Evolutionary conservation across 2,888 invertebrate genomes (phyloP).

Genomic region (Zhuqinia jingwanae): DNA sequence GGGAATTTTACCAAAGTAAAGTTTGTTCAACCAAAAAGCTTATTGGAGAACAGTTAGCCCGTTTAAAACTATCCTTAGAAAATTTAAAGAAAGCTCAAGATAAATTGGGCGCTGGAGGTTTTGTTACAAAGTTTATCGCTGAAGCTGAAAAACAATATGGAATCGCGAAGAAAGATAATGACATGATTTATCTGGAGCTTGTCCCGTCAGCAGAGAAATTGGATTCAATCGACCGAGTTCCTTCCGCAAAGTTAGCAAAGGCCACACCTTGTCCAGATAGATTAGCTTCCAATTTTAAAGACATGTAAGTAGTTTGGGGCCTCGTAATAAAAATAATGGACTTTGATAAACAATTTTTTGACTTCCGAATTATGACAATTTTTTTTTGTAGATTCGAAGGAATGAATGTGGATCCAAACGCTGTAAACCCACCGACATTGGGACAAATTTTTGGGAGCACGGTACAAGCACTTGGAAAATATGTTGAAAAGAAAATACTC

Average conservation of each 20-base stretch:
- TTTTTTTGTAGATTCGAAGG: constrained; percentile 55
- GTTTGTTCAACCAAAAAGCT: constrained; percentile 89
- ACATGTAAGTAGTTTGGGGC: constrained; percentile 72
- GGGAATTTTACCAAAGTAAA: constrained; percentile 93
- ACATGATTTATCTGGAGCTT: constrained; percentile 99
- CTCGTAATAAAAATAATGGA: too few species aligned
- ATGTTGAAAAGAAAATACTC: constrained; percentile 50
- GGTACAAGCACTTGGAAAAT: constrained; percentile 48
- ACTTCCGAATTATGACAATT: too few species aligned
- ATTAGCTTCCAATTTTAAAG: constrained; percentile 63
- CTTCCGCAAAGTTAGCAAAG: constrained; percentile 89
- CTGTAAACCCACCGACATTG: constrained; percentile 57
- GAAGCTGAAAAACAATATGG: constrained; percentile 87
- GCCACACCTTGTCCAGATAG: constrained; percentile 85
- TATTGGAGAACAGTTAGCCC: constrained; percentile 95
- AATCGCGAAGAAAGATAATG: constrained; percentile 96
- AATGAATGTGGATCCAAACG: constrained; percentile 56
- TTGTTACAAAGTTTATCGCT: constrained; percentile 85
- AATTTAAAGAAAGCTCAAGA: constrained; percentile 87
- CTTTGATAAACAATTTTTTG: too few species aligned
- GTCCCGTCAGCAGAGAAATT: constrained; percentile 88
- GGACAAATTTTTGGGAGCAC: constrained; percentile 49
- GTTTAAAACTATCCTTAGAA: constrained; percentile 85
- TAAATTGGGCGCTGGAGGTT: constrained; percentile 84
- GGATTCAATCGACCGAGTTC: constrained; percentile 90